phyloP scores from a whole-genome alignment of 2,797 vertebrate genomes.

The Lacerta bilineata region DNA sequence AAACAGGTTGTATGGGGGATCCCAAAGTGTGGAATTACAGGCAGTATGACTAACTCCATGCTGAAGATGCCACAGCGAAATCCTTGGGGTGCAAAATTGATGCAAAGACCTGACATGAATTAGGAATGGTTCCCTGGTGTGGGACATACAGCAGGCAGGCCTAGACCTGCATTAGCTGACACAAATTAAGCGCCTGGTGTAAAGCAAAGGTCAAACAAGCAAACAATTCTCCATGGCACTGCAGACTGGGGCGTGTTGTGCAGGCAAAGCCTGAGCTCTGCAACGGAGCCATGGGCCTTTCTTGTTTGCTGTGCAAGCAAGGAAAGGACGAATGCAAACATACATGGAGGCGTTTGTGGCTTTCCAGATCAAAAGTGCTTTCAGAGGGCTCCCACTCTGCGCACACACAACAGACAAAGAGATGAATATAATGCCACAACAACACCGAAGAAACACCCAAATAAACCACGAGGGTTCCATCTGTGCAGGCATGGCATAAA shows the following conservation, averaged over 20 bases:
- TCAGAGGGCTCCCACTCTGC: background rate
- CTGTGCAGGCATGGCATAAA: background rate
- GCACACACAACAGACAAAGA: too few species aligned
- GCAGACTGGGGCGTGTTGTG: background rate
- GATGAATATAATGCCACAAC: background rate
- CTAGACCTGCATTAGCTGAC: background rate
- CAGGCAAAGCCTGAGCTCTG: background rate
- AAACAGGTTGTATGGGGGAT: too few species aligned
- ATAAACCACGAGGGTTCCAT: background rate
- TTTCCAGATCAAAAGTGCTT: background rate
- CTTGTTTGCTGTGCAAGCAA: slow-evolving; percentile 18
- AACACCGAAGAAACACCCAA: background rate
- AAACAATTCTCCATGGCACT: too few species aligned
- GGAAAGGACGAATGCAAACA: background rate
- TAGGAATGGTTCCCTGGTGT: background rate
- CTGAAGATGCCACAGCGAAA: background rate
- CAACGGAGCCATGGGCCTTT: background rate
- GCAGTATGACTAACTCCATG: background rate
- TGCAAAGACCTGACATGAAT: background rate
- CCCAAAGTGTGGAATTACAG: background rate
- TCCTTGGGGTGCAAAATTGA: background rate
- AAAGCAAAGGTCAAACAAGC: background rate
- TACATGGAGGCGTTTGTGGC: background rate
- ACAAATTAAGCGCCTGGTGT: background rate
- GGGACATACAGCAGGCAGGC: background rate